Evolutionary conservation across 2,888 invertebrate genomes (phyloP).

Genomic region (Pherbina coryleti): DNA sequence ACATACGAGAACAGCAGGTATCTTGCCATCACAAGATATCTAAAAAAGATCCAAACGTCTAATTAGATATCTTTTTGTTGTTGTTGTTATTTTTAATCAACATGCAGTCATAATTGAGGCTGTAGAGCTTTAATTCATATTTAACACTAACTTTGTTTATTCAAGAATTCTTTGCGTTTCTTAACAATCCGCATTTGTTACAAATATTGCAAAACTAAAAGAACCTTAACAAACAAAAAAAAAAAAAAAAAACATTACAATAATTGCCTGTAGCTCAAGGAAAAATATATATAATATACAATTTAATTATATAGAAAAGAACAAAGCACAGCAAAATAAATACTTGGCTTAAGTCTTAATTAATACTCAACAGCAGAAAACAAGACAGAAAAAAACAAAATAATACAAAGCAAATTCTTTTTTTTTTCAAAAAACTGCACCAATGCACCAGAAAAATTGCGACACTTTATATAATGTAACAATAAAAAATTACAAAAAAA

Average conservation of each 20-base stretch:
- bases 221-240: too few species aligned
- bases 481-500: background rate
- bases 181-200: too few species aligned
- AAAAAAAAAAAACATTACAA: too few species aligned
- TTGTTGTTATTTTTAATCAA: constrained; percentile 6
- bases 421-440: background rate
- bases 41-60: too few species aligned
- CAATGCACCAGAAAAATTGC: constrained; percentile 3
- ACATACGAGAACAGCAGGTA: too few species aligned
- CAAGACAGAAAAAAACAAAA: background rate
- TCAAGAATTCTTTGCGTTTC: background rate
- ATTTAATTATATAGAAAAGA: background rate
- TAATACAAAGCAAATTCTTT: background rate
- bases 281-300: background rate
- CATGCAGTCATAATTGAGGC: too few species aligned
- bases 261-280: too few species aligned
- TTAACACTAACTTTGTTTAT: background rate
- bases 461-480: background rate
- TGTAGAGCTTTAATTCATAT: too few species aligned
- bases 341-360: background rate
- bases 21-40: too few species aligned
- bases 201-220: too few species aligned
- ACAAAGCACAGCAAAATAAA: background rate
- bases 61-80: background rate
- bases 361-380: background rate